These are phyloP conservation scores for Decapterus maruadsi DNA, from an alignment of 2,797 vertebrate species.

Conservation along the genomic window DNA sequence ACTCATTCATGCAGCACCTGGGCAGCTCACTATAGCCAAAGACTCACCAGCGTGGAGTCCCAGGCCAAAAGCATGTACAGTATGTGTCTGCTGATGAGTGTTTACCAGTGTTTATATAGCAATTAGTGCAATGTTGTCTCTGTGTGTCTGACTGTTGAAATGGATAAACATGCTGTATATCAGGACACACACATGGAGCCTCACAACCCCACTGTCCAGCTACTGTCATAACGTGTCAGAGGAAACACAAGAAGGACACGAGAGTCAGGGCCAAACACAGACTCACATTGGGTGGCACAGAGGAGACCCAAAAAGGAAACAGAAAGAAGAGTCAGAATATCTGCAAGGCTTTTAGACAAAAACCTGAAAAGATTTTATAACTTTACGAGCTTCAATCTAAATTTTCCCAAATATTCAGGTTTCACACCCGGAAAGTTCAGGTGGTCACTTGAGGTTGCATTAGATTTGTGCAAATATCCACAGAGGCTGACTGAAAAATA, in stretches of 20 bases:
- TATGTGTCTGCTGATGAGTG: constrained; percentile 13
- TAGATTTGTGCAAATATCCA: not conserved
- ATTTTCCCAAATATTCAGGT: no score
- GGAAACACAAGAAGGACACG: not conserved
- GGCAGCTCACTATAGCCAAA: constrained; percentile 17
- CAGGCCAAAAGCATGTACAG: not conserved
- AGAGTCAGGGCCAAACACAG: not conserved
- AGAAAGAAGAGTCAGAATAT: no score
- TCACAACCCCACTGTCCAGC: not conserved
- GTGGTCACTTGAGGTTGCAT: not conserved
- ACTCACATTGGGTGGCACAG: no score
- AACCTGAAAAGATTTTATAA: no score
- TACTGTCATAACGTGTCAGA: not conserved
- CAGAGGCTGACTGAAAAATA: not conserved
- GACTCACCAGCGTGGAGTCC: constrained; percentile 4
- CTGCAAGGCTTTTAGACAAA: no score
- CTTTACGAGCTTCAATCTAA: no score
- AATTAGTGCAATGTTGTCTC: no score
- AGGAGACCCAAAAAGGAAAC: not conserved
- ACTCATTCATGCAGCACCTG: constrained; percentile 31
- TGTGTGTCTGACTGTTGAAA: not conserved
- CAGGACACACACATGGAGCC: not conserved
- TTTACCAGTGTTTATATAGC: not conserved
- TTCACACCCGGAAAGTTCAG: not conserved
- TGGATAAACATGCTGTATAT: not conserved